Conservation (phyloP, 2,888 invertebrate genomes). For the Drosophila macrothrix region DNA sequence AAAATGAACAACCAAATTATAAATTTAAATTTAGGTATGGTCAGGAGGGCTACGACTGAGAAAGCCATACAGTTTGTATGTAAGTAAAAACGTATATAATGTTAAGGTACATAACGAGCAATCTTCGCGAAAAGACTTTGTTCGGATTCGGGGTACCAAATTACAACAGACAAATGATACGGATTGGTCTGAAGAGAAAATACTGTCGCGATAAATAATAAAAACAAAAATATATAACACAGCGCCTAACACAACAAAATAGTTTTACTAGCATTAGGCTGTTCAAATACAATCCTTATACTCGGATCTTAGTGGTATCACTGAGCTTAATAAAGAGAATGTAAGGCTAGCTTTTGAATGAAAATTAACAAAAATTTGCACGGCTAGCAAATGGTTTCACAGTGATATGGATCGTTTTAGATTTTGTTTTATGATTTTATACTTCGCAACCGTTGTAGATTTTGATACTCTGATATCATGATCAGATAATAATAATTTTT, state of each 20-base stretch:
- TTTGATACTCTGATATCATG: too few species aligned
- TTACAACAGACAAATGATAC: background rate
- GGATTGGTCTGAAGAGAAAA: background rate
- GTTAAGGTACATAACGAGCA: background rate
- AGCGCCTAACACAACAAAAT: background rate
- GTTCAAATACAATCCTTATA: background rate
- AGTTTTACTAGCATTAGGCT: background rate
- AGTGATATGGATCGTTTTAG: background rate
- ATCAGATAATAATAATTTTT: too few species aligned
- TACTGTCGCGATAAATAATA: background rate
- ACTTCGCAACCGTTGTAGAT: background rate
- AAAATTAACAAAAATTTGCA: background rate
- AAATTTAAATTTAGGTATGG: background rate
- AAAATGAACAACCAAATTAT: background rate
- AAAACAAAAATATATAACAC: background rate
- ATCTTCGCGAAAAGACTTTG: background rate
- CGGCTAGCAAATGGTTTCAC: background rate
- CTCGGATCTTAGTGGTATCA: background rate
- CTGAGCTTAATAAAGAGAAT: background rate
- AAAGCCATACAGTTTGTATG: background rate
- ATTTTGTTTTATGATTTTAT: background rate
- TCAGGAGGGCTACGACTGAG: background rate
- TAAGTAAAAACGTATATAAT: background rate
- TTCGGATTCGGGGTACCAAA: background rate
- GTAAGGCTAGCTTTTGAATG: background rate